Conservation (phyloP, 2,113 vertebrate species). For the Rhineura floridana region DNA sequence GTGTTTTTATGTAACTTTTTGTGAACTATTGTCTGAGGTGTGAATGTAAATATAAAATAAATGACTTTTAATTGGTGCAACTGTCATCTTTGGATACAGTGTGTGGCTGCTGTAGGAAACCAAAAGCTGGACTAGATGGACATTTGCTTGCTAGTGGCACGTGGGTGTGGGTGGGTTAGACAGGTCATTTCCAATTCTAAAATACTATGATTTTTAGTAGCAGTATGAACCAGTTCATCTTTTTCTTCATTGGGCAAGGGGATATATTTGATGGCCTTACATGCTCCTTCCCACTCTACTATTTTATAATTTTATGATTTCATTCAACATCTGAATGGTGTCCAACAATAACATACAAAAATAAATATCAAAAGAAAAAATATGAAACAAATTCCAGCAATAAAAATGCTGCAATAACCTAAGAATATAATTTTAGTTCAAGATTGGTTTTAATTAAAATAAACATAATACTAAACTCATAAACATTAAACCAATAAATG, state of each 20-base stretch:
- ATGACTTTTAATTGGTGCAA: background rate
- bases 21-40: background rate
- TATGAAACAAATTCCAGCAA: background rate
- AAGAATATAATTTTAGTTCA: background rate
- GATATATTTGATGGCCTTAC: no score
- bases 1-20: background rate
- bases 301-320: no score
- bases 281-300: no score
- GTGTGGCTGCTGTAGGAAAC: background rate
- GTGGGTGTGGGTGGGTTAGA: background rate
- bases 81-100: background rate
- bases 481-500: background rate
- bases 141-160: background rate
- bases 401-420: background rate
- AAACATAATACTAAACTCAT: background rate
- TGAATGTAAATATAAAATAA: slow-evolving; percentile 1
- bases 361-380: background rate
- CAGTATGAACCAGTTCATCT: background rate
- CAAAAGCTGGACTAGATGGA: background rate
- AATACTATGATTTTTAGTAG: background rate
- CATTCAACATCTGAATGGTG: no score
- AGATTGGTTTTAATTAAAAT: no score
- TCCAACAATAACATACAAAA: background rate
- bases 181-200: background rate
- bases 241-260: no score